Base-by-base conservation (phyloP, 2,888 invertebrate genomes). In the Drosophila rubida region DNA sequence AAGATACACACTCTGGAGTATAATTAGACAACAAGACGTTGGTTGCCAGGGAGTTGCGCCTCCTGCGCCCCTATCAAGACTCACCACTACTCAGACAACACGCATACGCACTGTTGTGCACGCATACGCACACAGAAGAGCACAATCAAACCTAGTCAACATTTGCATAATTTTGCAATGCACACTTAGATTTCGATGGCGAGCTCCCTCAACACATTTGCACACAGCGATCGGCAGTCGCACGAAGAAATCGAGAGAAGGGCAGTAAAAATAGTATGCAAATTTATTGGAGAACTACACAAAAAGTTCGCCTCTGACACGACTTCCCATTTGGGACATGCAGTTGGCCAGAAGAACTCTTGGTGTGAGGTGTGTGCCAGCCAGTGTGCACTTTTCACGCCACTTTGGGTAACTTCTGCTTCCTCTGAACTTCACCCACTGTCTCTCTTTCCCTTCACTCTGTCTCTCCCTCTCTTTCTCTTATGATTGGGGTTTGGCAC, bases 121-220 rank as follows among this genome's bases (percentile, higher is more conserved):
- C 23, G 19, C 64, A 55, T 69, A 37, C 2, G 37, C 14, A 16
- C n/a, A n/a, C n/a, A 37, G 23, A 19, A 14, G 39, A 53, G 37
- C 11, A 58, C 59, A 67, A 60, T 60, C 51, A 53, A 60, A 63
- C 57, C 55, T 41, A 19, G 75, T 62, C 73, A 78, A 75, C 64
- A 87, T 82, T 82, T 82, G 77, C 87, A 82, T 82, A 87, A 85
- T 85, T 82, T 79, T 73, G 70, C 69, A 76, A 76, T 74, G 87
- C 76, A 79, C 82, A 76, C 80, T 79, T 74, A 64, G 74, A 71
- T 74, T 73, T 62, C 41, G 67, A 63, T 74, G 54, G 61, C 61
- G 74, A 61, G 42, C 41, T 59, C 37, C 55, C 51, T 25, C 62
- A n/a, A 42, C 59, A 61, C 63, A 69, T 55, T 78, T 75, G 51